A percentile compares a stretch with the other conserved stretches of the same genome.
These are phyloP conservation scores for Nestor notabilis DNA, from an alignment of 2,113 vertebrate species.

Conservation along the genomic window DNA sequence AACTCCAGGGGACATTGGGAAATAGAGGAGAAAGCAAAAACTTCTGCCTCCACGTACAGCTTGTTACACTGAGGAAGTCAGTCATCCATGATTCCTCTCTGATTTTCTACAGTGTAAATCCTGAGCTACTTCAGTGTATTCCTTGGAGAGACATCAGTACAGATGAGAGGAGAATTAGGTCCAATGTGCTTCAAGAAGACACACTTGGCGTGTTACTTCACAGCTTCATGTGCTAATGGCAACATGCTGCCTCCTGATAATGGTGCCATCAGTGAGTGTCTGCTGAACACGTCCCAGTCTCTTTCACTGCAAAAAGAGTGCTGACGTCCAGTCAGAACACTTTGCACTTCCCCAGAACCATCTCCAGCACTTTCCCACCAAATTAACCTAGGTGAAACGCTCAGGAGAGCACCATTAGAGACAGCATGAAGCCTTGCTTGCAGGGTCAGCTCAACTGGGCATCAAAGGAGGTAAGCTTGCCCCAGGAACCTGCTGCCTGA, in stretches of 20 bases:
- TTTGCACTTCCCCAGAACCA: not conserved
- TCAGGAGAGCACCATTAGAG: not conserved
- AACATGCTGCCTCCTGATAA: not conserved
- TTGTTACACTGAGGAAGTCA: not conserved
- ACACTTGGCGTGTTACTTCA: not conserved
- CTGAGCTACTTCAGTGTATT: not conserved
- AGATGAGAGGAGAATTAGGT: not conserved
- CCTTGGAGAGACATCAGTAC: not conserved
- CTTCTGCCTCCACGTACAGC: not conserved
- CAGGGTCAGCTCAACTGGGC: not conserved
- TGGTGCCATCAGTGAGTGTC: not conserved
- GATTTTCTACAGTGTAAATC: not conserved
- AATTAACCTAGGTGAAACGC: not conserved
- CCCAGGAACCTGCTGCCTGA: not conserved
- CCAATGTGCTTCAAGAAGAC: not conserved
- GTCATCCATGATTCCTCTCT: not conserved
- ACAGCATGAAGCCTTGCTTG: not conserved
- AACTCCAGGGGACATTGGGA: constrained; percentile 46
- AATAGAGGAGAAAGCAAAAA: constrained; percentile 11
- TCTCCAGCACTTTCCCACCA: not conserved
- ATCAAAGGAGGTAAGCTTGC: fast-evolving
- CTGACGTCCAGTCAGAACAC: not conserved
- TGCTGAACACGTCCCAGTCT: not conserved
- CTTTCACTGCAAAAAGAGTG: not conserved
- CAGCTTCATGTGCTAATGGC: not conserved